Conservation (phyloP, 1,140 invertebrate species). For the Cepaea nemoralis region DNA sequence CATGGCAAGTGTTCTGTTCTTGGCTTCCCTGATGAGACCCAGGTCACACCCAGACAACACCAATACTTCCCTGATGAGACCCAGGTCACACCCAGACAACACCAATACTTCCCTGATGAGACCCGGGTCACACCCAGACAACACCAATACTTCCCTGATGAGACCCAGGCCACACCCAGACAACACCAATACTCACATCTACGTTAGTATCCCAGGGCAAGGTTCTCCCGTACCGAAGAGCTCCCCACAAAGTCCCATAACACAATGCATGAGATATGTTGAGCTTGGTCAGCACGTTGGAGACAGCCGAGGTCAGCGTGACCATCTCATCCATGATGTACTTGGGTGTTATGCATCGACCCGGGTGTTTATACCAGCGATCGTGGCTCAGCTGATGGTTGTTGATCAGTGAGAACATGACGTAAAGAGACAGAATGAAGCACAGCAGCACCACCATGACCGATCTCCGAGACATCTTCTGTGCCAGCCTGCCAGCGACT, state of each 20-base stretch:
- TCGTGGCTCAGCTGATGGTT: conserved; percentile 78
- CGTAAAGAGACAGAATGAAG: neutral
- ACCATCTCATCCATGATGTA: conserved; percentile 78
- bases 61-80: too few relatives aligned
- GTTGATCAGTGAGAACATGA: conserved; percentile 26
- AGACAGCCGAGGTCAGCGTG: conserved; percentile 31
- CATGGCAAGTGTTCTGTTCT: too few relatives aligned
- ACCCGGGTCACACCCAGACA: too few relatives aligned
- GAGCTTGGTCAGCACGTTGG: conserved; percentile 57
- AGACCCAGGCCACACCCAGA: too few relatives aligned
- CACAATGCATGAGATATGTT: conserved; percentile 73
- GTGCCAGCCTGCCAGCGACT: neutral
- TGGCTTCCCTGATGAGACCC: too few relatives aligned
- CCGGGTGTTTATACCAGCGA: conserved; percentile 82
- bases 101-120: too few relatives aligned
- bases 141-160: too few relatives aligned
- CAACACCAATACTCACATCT: conserved; percentile 74
- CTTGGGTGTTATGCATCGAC: conserved; percentile 79
- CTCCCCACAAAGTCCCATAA: conserved; percentile 75
- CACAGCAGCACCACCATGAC: conserved; percentile 50
- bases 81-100: too few relatives aligned
- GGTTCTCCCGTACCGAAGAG: conserved; percentile 69
- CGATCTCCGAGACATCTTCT: neutral
- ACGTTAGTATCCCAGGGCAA: conserved; percentile 74
- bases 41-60: too few relatives aligned